These are phyloP conservation scores for Synergus laeviventris DNA, from an alignment of 2,888 invertebrate genomes.

Conservation along the genomic window DNA sequence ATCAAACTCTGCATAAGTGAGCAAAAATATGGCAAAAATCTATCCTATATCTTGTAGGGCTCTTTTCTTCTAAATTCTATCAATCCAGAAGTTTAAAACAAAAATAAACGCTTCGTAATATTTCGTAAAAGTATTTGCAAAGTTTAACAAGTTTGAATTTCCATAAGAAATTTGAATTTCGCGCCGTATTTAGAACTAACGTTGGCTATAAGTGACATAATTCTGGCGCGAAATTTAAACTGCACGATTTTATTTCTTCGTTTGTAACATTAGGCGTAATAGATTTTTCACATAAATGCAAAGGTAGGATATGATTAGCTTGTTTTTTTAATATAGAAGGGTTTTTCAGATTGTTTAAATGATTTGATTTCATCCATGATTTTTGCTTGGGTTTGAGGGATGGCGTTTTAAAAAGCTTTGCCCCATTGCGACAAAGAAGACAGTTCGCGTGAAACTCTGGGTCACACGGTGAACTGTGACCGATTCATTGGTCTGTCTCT, in stretches of 20 bases:
- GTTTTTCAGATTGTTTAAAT: neutral
- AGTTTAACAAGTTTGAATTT: neutral
- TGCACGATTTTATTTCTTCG: neutral
- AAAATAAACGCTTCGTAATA: too few relatives aligned
- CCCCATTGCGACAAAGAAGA: constrained; percentile 48
- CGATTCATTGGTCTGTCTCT: constrained; percentile 57
- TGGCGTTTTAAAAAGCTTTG: neutral
- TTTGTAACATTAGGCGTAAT: neutral
- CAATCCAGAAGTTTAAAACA: neutral
- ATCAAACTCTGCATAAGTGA: neutral
- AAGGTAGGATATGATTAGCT: neutral
- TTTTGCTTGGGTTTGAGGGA: neutral
- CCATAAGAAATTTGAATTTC: too few relatives aligned
- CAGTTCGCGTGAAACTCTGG: constrained; percentile 49
- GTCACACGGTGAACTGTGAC: constrained; percentile 53
- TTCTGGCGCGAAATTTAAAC: neutral
- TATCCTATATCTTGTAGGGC: too few relatives aligned
- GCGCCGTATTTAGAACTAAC: neutral
- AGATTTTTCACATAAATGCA: neutral
- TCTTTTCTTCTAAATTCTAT: neutral
- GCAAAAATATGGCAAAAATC: too few relatives aligned
- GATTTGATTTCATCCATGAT: neutral
- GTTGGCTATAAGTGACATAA: neutral
- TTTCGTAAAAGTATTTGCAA: too few relatives aligned
- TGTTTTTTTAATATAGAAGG: neutral